Conservation (phyloP, 2,113 vertebrate genomes). For the Propithecus coquereli region DNA sequence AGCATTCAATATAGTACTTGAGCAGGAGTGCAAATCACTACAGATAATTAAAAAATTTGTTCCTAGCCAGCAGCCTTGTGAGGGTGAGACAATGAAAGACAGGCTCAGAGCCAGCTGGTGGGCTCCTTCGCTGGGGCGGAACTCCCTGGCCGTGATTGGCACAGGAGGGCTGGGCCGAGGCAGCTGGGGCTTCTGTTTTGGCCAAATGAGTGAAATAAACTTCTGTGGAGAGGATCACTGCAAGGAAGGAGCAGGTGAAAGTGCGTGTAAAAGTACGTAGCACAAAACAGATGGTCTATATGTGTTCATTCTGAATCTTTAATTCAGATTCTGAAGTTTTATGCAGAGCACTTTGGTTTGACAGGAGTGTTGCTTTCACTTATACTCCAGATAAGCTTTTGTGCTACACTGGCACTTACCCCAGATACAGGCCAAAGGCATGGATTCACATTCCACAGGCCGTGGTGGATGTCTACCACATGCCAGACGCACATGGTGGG, state of each 20-base stretch:
- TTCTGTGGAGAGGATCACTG: neutral
- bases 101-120: neutral
- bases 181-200: neutral
- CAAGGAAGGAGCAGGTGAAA: no score
- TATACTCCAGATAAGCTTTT: neutral
- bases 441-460: neutral
- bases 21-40: neutral
- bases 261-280: accelerated
- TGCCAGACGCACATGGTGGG: neutral
- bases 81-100: neutral
- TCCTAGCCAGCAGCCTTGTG: neutral
- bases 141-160: no score
- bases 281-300: neutral
- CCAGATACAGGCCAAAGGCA: neutral
- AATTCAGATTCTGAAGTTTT: neutral
- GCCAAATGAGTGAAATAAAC: neutral
- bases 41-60: neutral
- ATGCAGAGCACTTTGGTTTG: neutral
- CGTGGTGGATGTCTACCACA: neutral
- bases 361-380: neutral
- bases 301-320: neutral
- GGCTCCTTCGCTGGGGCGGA: neutral
- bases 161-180: no score
- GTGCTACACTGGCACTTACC: neutral
- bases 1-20: neutral